Evolutionary conservation across 2,113 vertebrate species (phyloP), one percentile per base, ranked within the genome.

Genomic region (Gorsachius goisagi): DNA sequence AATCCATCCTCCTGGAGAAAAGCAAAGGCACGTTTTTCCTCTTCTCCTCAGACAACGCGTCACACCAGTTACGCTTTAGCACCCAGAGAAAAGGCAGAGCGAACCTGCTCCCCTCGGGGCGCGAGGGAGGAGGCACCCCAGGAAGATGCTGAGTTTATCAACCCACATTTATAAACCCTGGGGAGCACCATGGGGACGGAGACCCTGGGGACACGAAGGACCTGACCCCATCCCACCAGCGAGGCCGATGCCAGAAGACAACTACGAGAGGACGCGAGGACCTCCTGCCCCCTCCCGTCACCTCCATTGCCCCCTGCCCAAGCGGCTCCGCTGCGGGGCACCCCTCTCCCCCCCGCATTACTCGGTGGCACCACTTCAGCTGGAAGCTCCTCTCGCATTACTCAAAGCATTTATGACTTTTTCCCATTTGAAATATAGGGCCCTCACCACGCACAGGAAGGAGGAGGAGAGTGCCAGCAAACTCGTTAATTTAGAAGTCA

Each of bases 401-500:
- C 84, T 92, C 88, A 41, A 96, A 85, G 85, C 18, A 95, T 94
- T 96, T 94, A 96, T 93, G 94, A 84, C 86, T 93, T 95, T 52
- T 83, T 33, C 77, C 83, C 85, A 3, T 93, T 76, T 92, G 92
- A 96, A 89, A 95, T 88, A 95, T 53, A n/a, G 88, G 93, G 93
- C 62, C 75, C 69, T 85, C 22, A 87, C 94, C 92, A 91, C 64
- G 82, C 95, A 91, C 89, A 93, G 87, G 90, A 96, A 95, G 90
- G 95, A 96, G 95, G 91, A 92, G 95, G 75, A 91, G 81, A 92
- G 91, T 39, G 92, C 97, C 96, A 96, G 96, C 89, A 86, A 95
- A 81, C 76, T 87, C 80, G 33, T 96, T 97, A 97, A 97, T 94
- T 94, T 95, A 80, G 58, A 96, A 96, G 91, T 90, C 96, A 96